Percentiles rank a stretch among this genome's conserved stretches.
These are phyloP conservation scores for Drosophila subsilvestris DNA, from an alignment of 2,888 invertebrate species.

Conservation along the genomic window DNA sequence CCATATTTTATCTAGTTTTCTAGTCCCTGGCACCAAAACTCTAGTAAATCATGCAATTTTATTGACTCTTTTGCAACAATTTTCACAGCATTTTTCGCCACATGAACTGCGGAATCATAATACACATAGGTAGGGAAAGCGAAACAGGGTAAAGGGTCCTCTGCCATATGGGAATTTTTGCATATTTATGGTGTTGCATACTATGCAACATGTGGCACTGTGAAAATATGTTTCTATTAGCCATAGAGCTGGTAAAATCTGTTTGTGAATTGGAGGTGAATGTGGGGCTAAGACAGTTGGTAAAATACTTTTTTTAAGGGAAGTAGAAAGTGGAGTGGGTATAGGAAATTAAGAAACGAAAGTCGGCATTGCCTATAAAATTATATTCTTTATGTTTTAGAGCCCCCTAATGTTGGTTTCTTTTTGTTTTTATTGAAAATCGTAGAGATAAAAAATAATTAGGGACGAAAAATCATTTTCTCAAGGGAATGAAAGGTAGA, in stretches of 20 bases:
- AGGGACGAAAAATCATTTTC: no score
- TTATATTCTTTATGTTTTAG: no score
- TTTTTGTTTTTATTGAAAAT: no score
- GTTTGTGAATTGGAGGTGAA: conserved; percentile 55
- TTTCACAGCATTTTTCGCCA: conserved; percentile 10
- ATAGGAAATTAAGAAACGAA: no score
- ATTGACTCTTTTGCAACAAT: conserved; percentile 29
- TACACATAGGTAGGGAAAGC: background rate
- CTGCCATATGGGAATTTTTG: background rate
- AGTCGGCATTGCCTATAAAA: no score
- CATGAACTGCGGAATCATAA: conserved; percentile 6
- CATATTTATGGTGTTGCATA: conserved; percentile 7
- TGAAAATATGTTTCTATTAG: conserved; percentile 26
- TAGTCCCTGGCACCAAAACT: background rate
- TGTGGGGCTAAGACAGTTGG: background rate
- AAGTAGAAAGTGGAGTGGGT: no score
- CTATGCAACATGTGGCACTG: conserved; percentile 17
- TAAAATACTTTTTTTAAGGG: fast-evolving
- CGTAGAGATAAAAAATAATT: no score
- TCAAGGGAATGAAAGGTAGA: no score
- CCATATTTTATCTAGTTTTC: conserved; percentile 12
- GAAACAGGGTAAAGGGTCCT: background rate
- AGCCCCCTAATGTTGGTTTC: no score
- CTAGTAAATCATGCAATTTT: conserved; percentile 24
- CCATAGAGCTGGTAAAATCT: conserved; percentile 13